Conservation (phyloP, 2,888 invertebrate genomes). For the Nysson spinosus region DNA sequence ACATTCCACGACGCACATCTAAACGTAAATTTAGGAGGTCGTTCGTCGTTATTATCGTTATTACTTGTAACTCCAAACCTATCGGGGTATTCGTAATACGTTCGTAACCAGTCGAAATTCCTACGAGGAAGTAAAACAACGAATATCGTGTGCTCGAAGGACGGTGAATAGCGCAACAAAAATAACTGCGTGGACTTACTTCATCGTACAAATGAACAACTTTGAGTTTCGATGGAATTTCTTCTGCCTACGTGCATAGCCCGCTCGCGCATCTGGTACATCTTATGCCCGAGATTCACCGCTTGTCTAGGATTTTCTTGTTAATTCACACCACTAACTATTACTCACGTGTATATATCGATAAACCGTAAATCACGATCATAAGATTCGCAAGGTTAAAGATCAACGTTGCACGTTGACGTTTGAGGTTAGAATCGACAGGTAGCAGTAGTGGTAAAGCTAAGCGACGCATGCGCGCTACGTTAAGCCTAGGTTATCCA, state of each 20-base stretch:
- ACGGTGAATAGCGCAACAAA: constrained; percentile 8
- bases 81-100: no score
- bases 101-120: no score
- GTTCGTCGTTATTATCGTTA: no score
- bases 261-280: constrained; percentile 27
- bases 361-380: constrained; percentile 21
- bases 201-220: constrained; percentile 46
- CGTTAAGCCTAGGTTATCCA: constrained; percentile 25
- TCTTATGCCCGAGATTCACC: constrained; percentile 11
- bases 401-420: constrained; percentile 63
- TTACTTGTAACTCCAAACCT: no score
- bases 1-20: no score
- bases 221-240: constrained; percentile 37
- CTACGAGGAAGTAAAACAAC: not conserved
- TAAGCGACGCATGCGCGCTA: constrained; percentile 53
- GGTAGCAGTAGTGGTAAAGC: constrained; percentile 63
- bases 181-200: constrained; percentile 54
- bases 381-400: constrained; percentile 44
- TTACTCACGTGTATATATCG: not conserved
- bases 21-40: no score
- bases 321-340: constrained; percentile 10
- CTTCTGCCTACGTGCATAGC: constrained; percentile 26
- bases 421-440: constrained; percentile 74
- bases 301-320: constrained; percentile 3
- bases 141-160: not conserved